Percentiles rank a stretch among this genome's conserved stretches.
These are phyloP conservation scores for Echinarachnius parma DNA, from an alignment of 53 echinoderm and acorn worm species.

Conservation along the genomic window DNA sequence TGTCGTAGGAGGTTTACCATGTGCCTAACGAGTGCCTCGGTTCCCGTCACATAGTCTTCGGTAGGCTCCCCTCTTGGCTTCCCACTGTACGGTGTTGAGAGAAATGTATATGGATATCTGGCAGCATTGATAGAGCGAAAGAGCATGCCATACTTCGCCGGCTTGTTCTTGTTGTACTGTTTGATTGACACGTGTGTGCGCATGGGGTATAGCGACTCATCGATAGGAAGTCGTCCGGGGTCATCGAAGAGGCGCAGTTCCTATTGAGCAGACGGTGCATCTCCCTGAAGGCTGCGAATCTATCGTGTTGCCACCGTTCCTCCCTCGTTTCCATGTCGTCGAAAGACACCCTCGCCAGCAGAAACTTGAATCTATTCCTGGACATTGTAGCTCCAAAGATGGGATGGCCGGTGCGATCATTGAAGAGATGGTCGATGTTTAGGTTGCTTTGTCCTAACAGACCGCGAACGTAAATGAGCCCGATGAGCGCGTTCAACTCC, in stretches of 20 bases:
- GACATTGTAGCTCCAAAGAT: slow-evolving; percentile 30
- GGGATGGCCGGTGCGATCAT: not conserved
- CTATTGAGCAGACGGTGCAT: not conserved
- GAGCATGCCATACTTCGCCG: slow-evolving; percentile 23
- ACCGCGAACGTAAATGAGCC: not conserved
- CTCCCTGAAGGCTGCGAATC: slow-evolving; percentile 10
- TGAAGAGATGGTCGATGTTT: not conserved
- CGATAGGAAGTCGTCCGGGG: slow-evolving; percentile 26
- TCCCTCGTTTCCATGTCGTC: not conserved
- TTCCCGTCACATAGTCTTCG: not conserved
- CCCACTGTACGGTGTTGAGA: slow-evolving; percentile 12
- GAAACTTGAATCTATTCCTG: slow-evolving; percentile 6
- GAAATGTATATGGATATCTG: slow-evolving; percentile 17
- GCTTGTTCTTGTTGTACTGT: slow-evolving; percentile 20
- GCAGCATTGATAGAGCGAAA: slow-evolving; percentile 2
- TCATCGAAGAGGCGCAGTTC: slow-evolving; percentile 3
- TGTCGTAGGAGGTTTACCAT: not conserved
- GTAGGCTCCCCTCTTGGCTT: slow-evolving; percentile 19
- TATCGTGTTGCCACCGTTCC: slow-evolving; percentile 17
- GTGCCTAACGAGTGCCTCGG: slow-evolving; percentile 1
- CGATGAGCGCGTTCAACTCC: slow-evolving; percentile 3
- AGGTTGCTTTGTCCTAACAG: not conserved
- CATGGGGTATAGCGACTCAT: slow-evolving; percentile 28
- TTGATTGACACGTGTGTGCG: not conserved
- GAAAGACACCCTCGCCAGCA: not conserved